Conservation (phyloP, 2,888 invertebrate species). For the Ormyrus thymus region DNA sequence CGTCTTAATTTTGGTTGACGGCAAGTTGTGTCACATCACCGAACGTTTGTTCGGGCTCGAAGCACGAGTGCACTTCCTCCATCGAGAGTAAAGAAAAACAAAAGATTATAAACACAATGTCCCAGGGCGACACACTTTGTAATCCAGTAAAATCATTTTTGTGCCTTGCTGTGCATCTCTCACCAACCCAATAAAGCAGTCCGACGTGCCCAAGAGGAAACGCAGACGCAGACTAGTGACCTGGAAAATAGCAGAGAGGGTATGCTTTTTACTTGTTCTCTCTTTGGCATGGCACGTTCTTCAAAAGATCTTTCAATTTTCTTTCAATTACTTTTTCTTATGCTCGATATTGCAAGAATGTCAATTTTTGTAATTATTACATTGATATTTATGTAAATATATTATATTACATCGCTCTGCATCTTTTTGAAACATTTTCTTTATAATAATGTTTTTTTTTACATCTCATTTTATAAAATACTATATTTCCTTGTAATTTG, state of each 20-base stretch:
- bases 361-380: constrained; percentile 5
- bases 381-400: constrained; percentile 15
- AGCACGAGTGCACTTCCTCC: constrained; percentile 49
- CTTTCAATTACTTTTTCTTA: background rate
- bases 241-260: constrained; percentile 68
- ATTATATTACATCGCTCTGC: constrained; percentile 5
- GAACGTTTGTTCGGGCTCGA: constrained; percentile 47
- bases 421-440: background rate
- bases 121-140: constrained; percentile 36
- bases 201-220: constrained; percentile 69
- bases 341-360: constrained; percentile 22
- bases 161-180: constrained; percentile 63
- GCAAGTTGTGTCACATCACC: constrained; percentile 23
- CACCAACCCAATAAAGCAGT: constrained; percentile 59
- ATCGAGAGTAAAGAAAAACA: constrained; percentile 5
- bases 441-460: constrained; percentile 3
- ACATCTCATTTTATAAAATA: background rate
- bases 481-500: no score
- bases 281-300: constrained; percentile 45
- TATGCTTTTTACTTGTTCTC: constrained; percentile 38
- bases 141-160: constrained; percentile 53
- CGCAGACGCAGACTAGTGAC: constrained; percentile 69
- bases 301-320: background rate
- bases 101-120: constrained; percentile 21
- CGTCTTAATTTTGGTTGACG: constrained; percentile 30